Conservation (phyloP, 35 echinoderm and acorn worm species). For the Amphiura filiformis region DNA sequence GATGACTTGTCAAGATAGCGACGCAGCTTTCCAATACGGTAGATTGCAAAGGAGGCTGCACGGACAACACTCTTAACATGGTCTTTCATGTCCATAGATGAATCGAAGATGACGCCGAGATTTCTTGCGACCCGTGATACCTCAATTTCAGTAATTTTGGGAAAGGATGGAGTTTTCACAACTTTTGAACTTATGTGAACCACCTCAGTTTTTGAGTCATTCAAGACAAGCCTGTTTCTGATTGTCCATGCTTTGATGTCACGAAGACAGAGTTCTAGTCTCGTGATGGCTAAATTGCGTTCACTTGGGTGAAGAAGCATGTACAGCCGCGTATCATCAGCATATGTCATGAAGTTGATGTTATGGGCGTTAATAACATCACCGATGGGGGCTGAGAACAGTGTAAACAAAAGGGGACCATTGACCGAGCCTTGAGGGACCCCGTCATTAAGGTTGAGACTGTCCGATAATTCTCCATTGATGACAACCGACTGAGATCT, state of each 20-base stretch:
- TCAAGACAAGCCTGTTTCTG: constrained; percentile 8
- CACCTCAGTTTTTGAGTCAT: constrained; percentile 12
- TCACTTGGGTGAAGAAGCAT: neutral
- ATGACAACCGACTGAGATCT: constrained; percentile 28
- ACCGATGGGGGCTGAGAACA: constrained; percentile 12
- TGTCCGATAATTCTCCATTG: constrained; percentile 19
- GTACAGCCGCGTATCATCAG: constrained; percentile 58
- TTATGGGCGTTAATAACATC: neutral
- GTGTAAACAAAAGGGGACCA: neutral
- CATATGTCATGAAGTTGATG: constrained; percentile 42
- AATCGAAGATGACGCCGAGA: neutral
- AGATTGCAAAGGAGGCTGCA: neutral
- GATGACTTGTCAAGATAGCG: neutral
- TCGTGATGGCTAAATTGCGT: neutral
- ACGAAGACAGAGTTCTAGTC: constrained; percentile 4
- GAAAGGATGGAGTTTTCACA: neutral
- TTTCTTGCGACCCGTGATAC: neutral
- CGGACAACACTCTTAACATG: neutral
- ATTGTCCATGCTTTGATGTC: constrained; percentile 14
- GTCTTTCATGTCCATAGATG: neutral
- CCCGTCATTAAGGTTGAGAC: constrained; percentile 14
- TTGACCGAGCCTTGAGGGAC: constrained; percentile 24
- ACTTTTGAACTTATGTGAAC: constrained; percentile 11
- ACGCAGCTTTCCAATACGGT: constrained; percentile 1
- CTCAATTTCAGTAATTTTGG: neutral